Conservation (phyloP, 2,113 vertebrate species). For the Sarotherodon lohbergeri region DNA sequence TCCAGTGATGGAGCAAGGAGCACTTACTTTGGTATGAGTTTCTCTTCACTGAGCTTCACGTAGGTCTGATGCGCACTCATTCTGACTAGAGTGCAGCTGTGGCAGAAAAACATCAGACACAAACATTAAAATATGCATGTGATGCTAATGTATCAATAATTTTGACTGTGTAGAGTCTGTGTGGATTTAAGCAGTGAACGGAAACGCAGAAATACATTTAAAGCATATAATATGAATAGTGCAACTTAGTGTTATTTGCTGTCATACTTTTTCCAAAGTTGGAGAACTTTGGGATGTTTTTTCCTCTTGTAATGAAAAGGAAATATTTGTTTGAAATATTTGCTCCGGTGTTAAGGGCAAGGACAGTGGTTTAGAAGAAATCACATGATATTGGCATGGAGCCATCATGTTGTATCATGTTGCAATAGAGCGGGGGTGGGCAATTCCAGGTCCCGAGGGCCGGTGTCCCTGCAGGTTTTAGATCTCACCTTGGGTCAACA, state of each 20-base stretch:
- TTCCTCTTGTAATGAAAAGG: neutral
- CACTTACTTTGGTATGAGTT: slow-evolving; percentile 71
- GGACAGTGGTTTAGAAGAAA: slow-evolving; percentile 21
- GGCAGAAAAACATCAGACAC: neutral
- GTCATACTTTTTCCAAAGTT: neutral
- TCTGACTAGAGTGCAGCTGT: slow-evolving; percentile 36
- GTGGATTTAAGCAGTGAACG: neutral
- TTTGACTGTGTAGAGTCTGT: neutral
- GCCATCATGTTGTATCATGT: neutral
- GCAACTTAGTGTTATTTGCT: neutral
- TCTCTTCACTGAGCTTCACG: slow-evolving; percentile 70
- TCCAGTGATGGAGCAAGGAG: neutral
- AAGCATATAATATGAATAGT: neutral
- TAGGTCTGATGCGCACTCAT: slow-evolving; percentile 61
- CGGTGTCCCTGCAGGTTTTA: too few relatives aligned
- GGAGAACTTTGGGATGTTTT: neutral
- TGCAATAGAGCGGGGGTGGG: neutral
- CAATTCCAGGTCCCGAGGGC: too few relatives aligned
- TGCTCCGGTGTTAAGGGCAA: neutral
- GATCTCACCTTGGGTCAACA: too few relatives aligned
- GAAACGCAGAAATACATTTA: neutral
- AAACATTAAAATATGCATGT: neutral
- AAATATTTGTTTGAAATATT: neutral
- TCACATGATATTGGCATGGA: slow-evolving; percentile 52
- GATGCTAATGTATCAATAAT: neutral